phyloP scores from a whole-genome alignment of 1,140 invertebrate species.

The Colletes latitarsis region DNA sequence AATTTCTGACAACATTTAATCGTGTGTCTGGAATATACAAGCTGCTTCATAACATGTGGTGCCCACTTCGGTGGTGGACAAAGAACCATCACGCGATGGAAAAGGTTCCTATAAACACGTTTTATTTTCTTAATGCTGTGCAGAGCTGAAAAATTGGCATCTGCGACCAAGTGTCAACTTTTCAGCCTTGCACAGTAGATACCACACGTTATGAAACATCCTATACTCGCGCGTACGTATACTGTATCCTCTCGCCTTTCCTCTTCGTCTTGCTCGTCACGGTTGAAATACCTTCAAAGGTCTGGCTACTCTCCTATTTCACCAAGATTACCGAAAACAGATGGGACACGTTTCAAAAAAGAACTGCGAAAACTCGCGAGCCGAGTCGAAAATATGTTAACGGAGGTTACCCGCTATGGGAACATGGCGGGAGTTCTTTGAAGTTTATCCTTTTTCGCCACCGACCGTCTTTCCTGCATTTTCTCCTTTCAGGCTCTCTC shows the following conservation, averaged over 20 bases:
- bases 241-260: too few relatives aligned
- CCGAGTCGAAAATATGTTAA: constrained; percentile 39
- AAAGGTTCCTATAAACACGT: too few relatives aligned
- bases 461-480: not conserved
- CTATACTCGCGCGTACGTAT: not conserved
- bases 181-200: too few relatives aligned
- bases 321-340: constrained; percentile 39
- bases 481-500: not conserved
- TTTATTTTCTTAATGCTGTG: too few relatives aligned
- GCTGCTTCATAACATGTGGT: too few relatives aligned
- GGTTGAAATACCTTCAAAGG: constrained; percentile 27
- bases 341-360: constrained; percentile 28
- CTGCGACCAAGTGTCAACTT: too few relatives aligned
- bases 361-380: not conserved
- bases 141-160: too few relatives aligned
- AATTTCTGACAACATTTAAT: constrained; percentile 46
- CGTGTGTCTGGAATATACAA: not conserved
- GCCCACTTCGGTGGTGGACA: too few relatives aligned
- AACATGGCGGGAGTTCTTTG: constrained; percentile 19
- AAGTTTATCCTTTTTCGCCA: constrained; percentile 2
- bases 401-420: constrained; percentile 4
- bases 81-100: too few relatives aligned
- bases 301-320: constrained; percentile 19
- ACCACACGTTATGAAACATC: too few relatives aligned
- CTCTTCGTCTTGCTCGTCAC: not conserved